Evolutionary conservation across 2,113 vertebrate genomes (phyloP).

Genomic region (Rhineura floridana): DNA sequence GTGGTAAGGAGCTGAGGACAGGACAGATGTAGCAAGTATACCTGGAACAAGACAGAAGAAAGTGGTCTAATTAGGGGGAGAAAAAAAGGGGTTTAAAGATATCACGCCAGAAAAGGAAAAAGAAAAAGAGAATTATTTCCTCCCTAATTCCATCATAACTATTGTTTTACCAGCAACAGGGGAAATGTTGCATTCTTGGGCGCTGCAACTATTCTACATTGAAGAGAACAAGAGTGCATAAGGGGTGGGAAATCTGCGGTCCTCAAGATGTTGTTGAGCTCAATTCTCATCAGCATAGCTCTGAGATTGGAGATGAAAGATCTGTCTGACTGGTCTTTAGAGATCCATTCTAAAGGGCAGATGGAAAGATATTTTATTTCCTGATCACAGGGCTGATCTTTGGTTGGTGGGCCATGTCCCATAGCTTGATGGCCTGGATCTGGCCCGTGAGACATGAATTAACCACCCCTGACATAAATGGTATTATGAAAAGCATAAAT

Average conservation of each 20-base stretch:
- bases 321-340: no score
- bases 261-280: no score
- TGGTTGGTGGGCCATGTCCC: no score
- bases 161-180: slow-evolving; percentile 46
- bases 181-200: slow-evolving; percentile 29
- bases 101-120: neutral
- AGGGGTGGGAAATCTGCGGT: neutral
- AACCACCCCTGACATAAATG: no score
- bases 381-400: no score
- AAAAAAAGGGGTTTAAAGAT: slow-evolving; percentile 62
- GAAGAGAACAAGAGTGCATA: slow-evolving; percentile 26
- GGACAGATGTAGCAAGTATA: slow-evolving; percentile 68
- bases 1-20: slow-evolving; percentile 68
- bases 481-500: neutral
- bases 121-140: slow-evolving; percentile 31
- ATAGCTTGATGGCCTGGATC: no score
- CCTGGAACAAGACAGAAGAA: slow-evolving; percentile 70
- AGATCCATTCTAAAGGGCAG: no score
- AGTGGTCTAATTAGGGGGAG: slow-evolving; percentile 73
- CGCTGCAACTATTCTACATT: slow-evolving; percentile 43
- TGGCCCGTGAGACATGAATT: no score
- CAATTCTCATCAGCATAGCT: no score
- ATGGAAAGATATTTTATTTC: no score
- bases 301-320: no score
- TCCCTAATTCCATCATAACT: slow-evolving; percentile 53